These are phyloP conservation scores for Hydropotes inermis DNA, from an alignment of 2,113 vertebrate species.

Conservation along the genomic window DNA sequence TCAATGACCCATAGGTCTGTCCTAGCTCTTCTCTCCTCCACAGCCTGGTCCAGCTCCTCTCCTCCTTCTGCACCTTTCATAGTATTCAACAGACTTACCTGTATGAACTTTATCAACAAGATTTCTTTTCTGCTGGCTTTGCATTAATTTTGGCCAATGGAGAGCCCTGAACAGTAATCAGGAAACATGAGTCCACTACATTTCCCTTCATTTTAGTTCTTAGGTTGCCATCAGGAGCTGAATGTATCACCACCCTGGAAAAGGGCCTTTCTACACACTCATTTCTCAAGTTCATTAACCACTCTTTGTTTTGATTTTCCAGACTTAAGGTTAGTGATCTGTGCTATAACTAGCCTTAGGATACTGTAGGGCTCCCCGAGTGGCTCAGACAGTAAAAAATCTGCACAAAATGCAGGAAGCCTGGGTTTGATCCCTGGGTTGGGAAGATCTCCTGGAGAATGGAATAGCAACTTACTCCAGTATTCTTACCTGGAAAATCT, in stretches of 20 bases:
- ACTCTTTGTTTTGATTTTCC: neutral
- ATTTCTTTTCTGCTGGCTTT: neutral
- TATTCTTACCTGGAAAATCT: neutral
- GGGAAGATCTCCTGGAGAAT: neutral
- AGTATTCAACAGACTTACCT: neutral
- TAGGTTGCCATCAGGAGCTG: neutral
- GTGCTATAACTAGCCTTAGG: neutral
- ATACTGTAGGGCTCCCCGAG: neutral
- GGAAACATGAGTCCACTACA: neutral
- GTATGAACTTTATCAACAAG: neutral
- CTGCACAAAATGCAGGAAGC: neutral
- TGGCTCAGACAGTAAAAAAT: neutral
- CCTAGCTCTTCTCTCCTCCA: neutral
- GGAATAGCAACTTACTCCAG: neutral
- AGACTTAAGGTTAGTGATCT: neutral
- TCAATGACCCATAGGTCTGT: neutral
- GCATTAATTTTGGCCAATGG: neutral
- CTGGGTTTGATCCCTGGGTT: neutral
- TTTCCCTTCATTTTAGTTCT: neutral
- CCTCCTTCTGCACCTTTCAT: neutral
- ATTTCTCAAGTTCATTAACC: neutral
- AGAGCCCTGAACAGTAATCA: neutral
- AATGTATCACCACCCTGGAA: neutral
- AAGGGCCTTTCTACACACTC: neutral
- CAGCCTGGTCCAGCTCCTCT: fast-evolving